Evolutionary conservation across 2,888 invertebrate genomes (phyloP), one percentile per base, ranked within the genome.

Genomic region (Ypsolopha scabrella): DNA sequence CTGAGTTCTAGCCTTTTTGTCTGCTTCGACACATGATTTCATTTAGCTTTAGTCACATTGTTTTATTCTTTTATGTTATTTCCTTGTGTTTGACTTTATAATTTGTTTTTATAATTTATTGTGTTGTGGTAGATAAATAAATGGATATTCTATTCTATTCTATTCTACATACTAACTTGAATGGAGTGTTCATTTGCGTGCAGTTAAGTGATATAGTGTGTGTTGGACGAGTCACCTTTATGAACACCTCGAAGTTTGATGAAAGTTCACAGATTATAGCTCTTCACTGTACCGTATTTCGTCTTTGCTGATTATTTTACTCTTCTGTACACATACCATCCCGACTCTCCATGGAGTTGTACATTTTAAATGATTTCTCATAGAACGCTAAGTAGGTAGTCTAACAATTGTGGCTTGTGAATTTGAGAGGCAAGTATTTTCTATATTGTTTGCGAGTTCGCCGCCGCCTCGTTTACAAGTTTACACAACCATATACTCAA

Each of bases 91-190:
- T n/a, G n/a, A n/a, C n/a, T n/a, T n/a, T n/a, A n/a, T n/a, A n/a
- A n/a, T n/a, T n/a, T n/a, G n/a, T n/a, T n/a, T n/a, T n/a, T n/a
- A n/a, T n/a, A n/a, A n/a, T n/a, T n/a, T n/a, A n/a, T n/a, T n/a
- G n/a, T n/a, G n/a, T n/a, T n/a, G n/a, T n/a, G n/a, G n/a, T n/a
- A n/a, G n/a, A n/a, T n/a, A n/a, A n/a, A n/a, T n/a, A n/a, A n/a
- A n/a, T n/a, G n/a, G n/a, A n/a, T n/a, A n/a, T n/a, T n/a, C n/a
- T n/a, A n/a, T n/a, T n/a, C n/a, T n/a, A n/a, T n/a, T n/a, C n/a
- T n/a, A n/a, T n/a, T n/a, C n/a, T n/a, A n/a, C n/a, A 83, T 83
- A 82, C 65, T 64, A 24, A 43, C 14, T 8, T 11, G 11, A 14
- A 36, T 47, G 36, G 36, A 36, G 37, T 36, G 7, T 47, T 37